Evolutionary conservation across 2,888 invertebrate species (phyloP).

Genomic region (Venustoraphidia nigricollis): DNA sequence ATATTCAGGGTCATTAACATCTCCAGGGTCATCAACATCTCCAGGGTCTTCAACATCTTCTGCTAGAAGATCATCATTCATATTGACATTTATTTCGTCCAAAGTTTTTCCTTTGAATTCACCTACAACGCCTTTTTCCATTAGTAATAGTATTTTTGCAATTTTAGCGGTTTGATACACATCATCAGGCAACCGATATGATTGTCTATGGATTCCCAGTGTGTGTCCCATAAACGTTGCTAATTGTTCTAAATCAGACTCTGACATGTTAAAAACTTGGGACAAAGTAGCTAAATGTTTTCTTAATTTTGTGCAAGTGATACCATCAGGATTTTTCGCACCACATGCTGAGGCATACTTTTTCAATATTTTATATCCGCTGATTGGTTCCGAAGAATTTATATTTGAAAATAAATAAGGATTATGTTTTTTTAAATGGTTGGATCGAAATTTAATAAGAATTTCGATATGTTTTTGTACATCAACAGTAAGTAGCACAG

Average conservation of each 20-base stretch:
- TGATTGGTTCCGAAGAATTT: constrained; percentile 6
- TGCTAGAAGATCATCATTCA: too few species aligned
- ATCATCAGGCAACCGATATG: too few species aligned
- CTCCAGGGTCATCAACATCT: too few species aligned
- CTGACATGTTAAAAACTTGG: constrained; percentile 13
- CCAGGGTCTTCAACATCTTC: too few species aligned
- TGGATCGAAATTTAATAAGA: constrained; percentile 1
- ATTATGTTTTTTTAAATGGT: constrained; percentile 9
- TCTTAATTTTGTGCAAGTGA: constrained; percentile 12
- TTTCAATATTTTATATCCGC: constrained; percentile 13
- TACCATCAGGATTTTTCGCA: constrained; percentile 9
- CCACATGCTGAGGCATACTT: constrained; percentile 12
- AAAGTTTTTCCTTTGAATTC: too few species aligned
- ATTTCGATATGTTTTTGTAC: constrained; percentile 3
- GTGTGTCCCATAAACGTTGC: constrained; percentile 16
- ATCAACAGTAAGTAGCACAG: constrained; percentile 2
- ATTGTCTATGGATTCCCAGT: constrained; percentile 9
- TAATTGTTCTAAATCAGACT: constrained; percentile 14
- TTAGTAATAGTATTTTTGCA: too few species aligned
- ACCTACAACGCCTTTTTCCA: too few species aligned
- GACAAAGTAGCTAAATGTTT: constrained; percentile 15
- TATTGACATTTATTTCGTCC: too few species aligned
- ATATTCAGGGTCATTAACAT: too few species aligned
- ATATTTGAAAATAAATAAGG: constrained; percentile 11
- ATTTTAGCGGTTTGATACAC: too few species aligned